A percentile compares a stretch with the other conserved stretches of the same genome.
phyloP scores from a whole-genome alignment of 1,140 invertebrate genomes.

The Eupeodes corollae region DNA sequence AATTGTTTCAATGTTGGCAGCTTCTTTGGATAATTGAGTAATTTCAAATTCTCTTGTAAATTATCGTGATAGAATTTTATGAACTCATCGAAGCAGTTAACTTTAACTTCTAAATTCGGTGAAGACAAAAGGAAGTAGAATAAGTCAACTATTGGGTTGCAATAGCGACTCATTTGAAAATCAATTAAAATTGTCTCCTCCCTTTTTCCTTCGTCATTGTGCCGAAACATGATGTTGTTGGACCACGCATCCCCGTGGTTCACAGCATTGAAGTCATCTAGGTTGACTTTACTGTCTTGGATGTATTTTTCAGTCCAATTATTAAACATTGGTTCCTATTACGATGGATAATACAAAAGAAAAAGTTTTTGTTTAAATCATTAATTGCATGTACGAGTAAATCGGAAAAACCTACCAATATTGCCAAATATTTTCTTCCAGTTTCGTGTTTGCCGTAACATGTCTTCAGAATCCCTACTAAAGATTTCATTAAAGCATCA shows the following conservation, averaged over 20 bases:
- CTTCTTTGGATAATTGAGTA: slow-evolving; percentile 14
- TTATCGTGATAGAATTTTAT: slow-evolving; percentile 14
- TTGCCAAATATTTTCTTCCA: no score
- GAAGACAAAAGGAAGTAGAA: slow-evolving; percentile 24
- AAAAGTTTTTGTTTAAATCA: no score
- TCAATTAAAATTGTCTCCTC: slow-evolving; percentile 20
- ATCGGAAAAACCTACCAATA: no score
- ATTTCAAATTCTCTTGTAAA: slow-evolving; percentile 9
- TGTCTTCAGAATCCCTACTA: not conserved
- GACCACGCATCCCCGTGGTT: slow-evolving; percentile 48
- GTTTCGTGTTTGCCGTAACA: not conserved
- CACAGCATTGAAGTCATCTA: slow-evolving; percentile 45
- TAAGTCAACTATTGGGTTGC: slow-evolving; percentile 23
- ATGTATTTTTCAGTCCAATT: no score
- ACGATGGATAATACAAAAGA: no score
- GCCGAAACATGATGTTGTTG: slow-evolving; percentile 38
- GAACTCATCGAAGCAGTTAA: slow-evolving; percentile 15
- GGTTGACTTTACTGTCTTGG: slow-evolving; percentile 4
- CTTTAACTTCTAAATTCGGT: slow-evolving; percentile 11
- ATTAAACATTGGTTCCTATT: no score
- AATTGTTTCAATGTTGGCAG: slow-evolving; percentile 14
- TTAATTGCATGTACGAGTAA: no score
- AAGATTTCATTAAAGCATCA: not conserved
- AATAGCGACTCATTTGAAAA: slow-evolving; percentile 26
- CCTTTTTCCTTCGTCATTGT: slow-evolving; percentile 16